Base-by-base conservation (phyloP, 2,113 vertebrate species). In the Callionymus lyra region DNA sequence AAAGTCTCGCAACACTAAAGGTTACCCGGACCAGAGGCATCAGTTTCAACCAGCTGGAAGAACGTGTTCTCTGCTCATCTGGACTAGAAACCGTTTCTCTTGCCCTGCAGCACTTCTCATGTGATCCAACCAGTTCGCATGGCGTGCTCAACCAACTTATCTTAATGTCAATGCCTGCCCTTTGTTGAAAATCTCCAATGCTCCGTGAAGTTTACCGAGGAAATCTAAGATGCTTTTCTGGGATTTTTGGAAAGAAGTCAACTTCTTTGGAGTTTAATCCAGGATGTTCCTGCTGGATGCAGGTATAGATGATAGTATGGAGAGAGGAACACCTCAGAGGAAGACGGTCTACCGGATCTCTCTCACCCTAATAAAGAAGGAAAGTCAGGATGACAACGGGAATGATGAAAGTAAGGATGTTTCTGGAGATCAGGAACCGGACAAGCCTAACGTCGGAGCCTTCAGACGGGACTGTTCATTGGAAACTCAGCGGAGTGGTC, bases 301-400 rank as follows among this genome's bases (percentile, higher is more conserved):
- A 34, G 72, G 70, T 37, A 82, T 79, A 1, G 49, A 78, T 1
- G 86, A 85, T 41, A 63, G 75, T 53, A 87, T 88, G 92, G 86
- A 88, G 64, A 76, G 89, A 16, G 86, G 86, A 1, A 72, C 85
- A 14, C 85, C 88, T 9, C 89, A 86, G 59, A 83, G 89, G 62
- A 93, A 83, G 38, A 94, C 91, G 0, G 89, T 97, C 1, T 94
- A 95, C 76, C 82, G 90, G 71, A 98, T 98, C 81, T 96, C 92
- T 11, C 87, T 96, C 61, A 96, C 92, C 21, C 72, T 96, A 71
- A 92, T 97, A 65, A 90, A 94, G 68, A 89, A 88, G 66, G 93
- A 95, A 74, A 83, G 63, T 39, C 52, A 83, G 59, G 77, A 88
- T n/a, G 76, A 65, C 0, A 12, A 52, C n/a, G 33, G 60, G 50